Evolutionary conservation across 2,113 vertebrate species (phyloP).

Genomic region (Eudorcas thomsonii): DNA sequence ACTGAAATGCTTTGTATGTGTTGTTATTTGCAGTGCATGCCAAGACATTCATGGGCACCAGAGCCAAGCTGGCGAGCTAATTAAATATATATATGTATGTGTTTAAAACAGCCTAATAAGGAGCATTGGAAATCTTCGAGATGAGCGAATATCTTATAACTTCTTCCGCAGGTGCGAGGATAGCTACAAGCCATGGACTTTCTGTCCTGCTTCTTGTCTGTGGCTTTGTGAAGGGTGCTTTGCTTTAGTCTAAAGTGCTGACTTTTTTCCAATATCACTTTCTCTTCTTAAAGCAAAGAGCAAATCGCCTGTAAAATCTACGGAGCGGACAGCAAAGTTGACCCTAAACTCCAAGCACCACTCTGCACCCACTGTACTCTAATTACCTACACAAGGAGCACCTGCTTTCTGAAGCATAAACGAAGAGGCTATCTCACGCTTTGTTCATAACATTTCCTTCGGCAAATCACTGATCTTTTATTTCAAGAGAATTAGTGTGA

Average conservation of each 20-base stretch:
- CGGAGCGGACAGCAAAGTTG: conserved; percentile 90
- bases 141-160: conserved; percentile 89
- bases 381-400: conserved; percentile 87
- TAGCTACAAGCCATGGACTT: conserved; percentile 93
- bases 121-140: conserved; percentile 87
- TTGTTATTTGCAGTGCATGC: conserved; percentile 89
- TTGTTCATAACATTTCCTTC: conserved; percentile 80
- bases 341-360: conserved; percentile 87
- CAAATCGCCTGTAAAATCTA: conserved; percentile 90
- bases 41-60: conserved; percentile 86
- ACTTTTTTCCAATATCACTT: conserved; percentile 90
- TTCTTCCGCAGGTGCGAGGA: conserved; percentile 95
- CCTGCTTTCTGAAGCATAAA: conserved; percentile 84
- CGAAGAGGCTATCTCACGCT: conserved; percentile 80
- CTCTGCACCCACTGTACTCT: conserved; percentile 90
- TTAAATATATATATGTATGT: conserved; percentile 86
- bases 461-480: conserved; percentile 76
- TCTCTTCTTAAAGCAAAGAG: conserved; percentile 92
- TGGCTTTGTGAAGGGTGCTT: conserved; percentile 92
- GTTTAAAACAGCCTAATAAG: conserved; percentile 87
- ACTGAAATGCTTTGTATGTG: conserved; percentile 87
- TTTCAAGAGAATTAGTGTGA: conserved; percentile 81
- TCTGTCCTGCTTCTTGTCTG: conserved; percentile 91
- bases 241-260: conserved; percentile 94
- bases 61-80: conserved; percentile 85